Evolutionary conservation across 1,140 invertebrate genomes (phyloP), one percentile per base, ranked within the genome.

Genomic region (Drosophila yakuba): DNA sequence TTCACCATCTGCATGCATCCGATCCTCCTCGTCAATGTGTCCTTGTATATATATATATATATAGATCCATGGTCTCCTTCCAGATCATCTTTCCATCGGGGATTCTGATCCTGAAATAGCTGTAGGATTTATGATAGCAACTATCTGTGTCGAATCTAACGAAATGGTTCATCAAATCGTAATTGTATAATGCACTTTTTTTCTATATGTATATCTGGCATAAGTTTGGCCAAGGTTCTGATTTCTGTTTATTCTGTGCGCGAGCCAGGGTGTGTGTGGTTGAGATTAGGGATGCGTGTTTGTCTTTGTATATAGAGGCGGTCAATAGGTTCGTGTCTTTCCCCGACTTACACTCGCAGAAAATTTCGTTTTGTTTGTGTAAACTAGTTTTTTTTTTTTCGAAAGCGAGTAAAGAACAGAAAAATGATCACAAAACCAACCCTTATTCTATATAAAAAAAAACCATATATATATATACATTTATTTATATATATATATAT

Each of bases 131-230:
- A 10, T 60, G 60, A 28, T 63, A 63, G 60, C 60, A 60, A 63
- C 60, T 63, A 63, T 63, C 60, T 63, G 60, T 63, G 60, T 14
- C 39, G 60, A 63, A 63, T 38, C 60, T 62, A 62, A 60, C 60
- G 20, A 20, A 1, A 20, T 20, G 20, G 20, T 20, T 20, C 60
- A 59, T 48, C 23, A 54, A 48, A 58, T 36, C 15, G 23, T 64
- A 23, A 8, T 28, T 43, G 36, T 52, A 52, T 35, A 25, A 36
- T 61, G 14, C 47, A 48, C 47, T 14, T 57, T 48, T 48, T 39
- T 47, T 17, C 35, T 39, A 36, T 50, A 2, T 51, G 25, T 50
- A 43, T n/a, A 36, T 60, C 12, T 35, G 2, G 25, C 38, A 32
- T 55, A 20, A 8, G 2, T 47, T 43, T 39, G 38, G 23, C 17